phyloP scores from a whole-genome alignment of 2,113 vertebrate genomes.

The Hippocampus guttulatus region DNA sequence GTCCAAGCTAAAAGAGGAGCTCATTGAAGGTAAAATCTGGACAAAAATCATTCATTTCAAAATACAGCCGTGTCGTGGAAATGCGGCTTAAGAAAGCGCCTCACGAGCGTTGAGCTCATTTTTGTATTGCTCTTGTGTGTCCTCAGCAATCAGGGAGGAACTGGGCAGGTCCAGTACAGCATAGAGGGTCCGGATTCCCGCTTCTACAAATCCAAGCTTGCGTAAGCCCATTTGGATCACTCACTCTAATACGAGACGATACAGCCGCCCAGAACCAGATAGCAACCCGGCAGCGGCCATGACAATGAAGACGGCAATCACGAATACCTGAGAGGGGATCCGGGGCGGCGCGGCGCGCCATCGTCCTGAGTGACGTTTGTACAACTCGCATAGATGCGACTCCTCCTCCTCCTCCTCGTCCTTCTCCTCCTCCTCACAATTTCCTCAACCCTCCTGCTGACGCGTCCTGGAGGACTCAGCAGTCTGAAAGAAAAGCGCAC shows the following conservation, averaged over 20 bases:
- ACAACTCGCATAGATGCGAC: conserved; percentile 59
- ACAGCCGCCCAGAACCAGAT: conserved; percentile 30
- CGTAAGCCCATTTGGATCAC: conserved; percentile 66
- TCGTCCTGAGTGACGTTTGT: conserved; percentile 54
- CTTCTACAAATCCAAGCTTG: conserved; percentile 65
- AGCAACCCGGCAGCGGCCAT: conserved; percentile 38
- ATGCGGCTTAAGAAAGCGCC: not conserved
- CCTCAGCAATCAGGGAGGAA: conserved; percentile 93
- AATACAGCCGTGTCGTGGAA: no score
- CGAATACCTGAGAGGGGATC: conserved; percentile 54
- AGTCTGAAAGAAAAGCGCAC: conserved; percentile 69
- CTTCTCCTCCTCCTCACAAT: conserved; percentile 59
- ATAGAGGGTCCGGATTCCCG: conserved; percentile 71
- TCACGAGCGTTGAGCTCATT: not conserved
- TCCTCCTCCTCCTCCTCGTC: conserved; percentile 58
- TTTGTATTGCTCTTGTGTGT: conserved; percentile 38
- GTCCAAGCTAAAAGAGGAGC: conserved; percentile 96
- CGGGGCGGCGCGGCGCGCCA: conserved; percentile 50
- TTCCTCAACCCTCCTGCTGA: conserved; percentile 26
- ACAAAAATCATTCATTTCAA: not conserved
- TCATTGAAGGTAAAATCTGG: conserved; percentile 87
- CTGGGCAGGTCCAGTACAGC: conserved; percentile 90
- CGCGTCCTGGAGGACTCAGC: conserved; percentile 65
- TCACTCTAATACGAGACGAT: conserved; percentile 50
- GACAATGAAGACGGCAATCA: conserved; percentile 47